Evolutionary conservation across 2,113 vertebrate species (phyloP).

Genomic region (Pygoscelis adeliae): DNA sequence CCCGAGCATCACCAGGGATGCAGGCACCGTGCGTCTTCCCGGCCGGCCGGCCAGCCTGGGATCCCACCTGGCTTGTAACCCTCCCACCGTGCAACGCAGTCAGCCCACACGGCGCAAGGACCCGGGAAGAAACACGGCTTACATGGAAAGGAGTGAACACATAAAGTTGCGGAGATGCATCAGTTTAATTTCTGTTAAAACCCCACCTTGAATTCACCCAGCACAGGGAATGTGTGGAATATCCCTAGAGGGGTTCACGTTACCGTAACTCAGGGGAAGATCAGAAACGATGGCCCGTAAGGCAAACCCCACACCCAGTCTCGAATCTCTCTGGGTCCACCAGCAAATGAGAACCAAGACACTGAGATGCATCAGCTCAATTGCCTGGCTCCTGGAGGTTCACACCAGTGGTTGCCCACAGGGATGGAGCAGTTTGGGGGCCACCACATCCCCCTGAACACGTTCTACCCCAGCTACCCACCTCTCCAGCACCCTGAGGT

Average conservation of each 20-base stretch:
- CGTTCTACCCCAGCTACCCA: background rate
- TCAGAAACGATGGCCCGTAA: fast-evolving
- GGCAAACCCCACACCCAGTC: background rate
- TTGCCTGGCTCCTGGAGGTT: background rate
- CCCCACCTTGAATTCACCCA: background rate
- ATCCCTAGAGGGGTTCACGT: background rate
- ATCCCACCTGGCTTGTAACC: background rate
- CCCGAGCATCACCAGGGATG: background rate
- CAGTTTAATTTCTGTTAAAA: background rate
- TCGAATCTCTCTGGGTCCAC: background rate
- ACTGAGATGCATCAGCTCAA: fast-evolving
- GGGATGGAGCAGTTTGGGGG: background rate
- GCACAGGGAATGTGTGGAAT: fast-evolving
- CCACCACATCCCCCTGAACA: background rate
- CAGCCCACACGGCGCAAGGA: fast-evolving
- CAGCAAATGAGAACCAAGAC: background rate
- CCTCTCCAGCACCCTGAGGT: background rate
- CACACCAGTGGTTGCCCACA: background rate
- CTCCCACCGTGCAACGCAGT: background rate
- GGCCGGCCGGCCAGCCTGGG: fast-evolving
- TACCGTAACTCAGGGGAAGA: background rate
- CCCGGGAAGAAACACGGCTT: background rate
- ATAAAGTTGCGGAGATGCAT: fast-evolving
- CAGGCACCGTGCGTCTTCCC: background rate
- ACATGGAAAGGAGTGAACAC: fast-evolving